Percentiles rank a stretch among this genome's conserved stretches.
phyloP scores from a whole-genome alignment of 2,888 invertebrate genomes.

The Melieria crassipennis region DNA sequence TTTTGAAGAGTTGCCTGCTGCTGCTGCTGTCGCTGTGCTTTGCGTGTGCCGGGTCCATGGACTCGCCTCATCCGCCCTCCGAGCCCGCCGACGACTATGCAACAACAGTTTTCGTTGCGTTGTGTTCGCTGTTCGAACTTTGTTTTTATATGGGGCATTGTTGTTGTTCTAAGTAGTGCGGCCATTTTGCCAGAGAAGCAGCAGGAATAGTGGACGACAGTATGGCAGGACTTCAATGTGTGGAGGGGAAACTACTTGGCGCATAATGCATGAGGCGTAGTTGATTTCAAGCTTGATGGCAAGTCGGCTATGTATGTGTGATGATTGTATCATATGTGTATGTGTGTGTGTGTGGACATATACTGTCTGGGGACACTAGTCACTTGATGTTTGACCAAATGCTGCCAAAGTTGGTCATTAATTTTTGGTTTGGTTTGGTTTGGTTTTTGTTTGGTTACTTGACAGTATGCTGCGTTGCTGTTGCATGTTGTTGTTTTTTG shows the following conservation, averaged over 20 bases:
- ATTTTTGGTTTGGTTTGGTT: constrained; percentile 31
- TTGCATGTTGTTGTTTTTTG: not conserved
- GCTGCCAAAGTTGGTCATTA: constrained; percentile 26
- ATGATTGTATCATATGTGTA: not conserved
- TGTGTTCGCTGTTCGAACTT: no score
- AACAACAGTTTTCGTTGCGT: no score
- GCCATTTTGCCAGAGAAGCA: no score
- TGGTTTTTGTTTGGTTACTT: constrained; percentile 10
- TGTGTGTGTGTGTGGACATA: not conserved
- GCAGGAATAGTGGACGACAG: no score
- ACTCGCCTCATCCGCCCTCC: no score
- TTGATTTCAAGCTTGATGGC: not conserved
- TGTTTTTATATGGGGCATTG: no score
- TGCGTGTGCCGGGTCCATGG: no score
- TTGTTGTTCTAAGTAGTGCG: no score
- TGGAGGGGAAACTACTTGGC: not conserved
- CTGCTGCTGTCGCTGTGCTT: no score
- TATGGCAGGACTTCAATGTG: no score
- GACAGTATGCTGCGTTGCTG: not conserved
- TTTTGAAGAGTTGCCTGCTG: constrained; percentile 49
- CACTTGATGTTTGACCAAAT: constrained; percentile 27
- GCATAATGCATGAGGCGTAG: constrained; percentile 5
- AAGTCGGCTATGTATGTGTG: not conserved
- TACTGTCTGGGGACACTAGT: constrained; percentile 18
- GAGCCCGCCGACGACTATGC: no score